Conservation (phyloP, 2,113 vertebrate genomes). For the Pantherophis guttatus region DNA sequence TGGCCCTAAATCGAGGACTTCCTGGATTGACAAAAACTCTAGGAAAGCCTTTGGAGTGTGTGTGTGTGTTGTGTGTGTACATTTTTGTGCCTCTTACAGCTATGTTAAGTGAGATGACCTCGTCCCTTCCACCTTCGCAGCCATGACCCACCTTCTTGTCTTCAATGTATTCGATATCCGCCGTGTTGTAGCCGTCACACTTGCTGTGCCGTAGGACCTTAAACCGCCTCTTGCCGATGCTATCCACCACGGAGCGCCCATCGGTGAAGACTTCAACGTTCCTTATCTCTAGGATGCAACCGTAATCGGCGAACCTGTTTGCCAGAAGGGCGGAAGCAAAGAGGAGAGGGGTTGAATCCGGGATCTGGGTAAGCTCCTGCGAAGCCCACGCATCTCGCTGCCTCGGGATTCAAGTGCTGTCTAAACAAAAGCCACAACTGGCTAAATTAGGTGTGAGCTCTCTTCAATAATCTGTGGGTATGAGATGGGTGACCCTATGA, state of each 20-base stretch:
- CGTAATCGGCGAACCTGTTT: slow-evolving; percentile 80
- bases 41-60: no score
- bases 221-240: slow-evolving; percentile 78
- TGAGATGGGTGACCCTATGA: not conserved
- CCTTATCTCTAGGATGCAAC: slow-evolving; percentile 81
- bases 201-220: slow-evolving; percentile 77
- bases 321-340: slow-evolving; percentile 43
- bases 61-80: no score
- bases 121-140: not conserved
- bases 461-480: not conserved
- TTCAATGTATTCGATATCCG: slow-evolving; percentile 81
- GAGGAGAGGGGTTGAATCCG: slow-evolving; percentile 15
- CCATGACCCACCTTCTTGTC: slow-evolving; percentile 70
- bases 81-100: not conserved
- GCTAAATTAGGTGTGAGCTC: not conserved
- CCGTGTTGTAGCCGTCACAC: slow-evolving; percentile 79
- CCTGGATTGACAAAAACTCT: no score
- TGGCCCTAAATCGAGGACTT: no score
- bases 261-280: slow-evolving; percentile 80
- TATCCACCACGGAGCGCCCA: slow-evolving; percentile 80
- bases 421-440: not conserved
- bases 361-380: not conserved
- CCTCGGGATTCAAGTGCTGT: not conserved
- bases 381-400: not conserved
- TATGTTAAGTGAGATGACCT: not conserved